Evolutionary conservation across 2,113 vertebrate species (phyloP).

Genomic region (Pteronura brasiliensis): DNA sequence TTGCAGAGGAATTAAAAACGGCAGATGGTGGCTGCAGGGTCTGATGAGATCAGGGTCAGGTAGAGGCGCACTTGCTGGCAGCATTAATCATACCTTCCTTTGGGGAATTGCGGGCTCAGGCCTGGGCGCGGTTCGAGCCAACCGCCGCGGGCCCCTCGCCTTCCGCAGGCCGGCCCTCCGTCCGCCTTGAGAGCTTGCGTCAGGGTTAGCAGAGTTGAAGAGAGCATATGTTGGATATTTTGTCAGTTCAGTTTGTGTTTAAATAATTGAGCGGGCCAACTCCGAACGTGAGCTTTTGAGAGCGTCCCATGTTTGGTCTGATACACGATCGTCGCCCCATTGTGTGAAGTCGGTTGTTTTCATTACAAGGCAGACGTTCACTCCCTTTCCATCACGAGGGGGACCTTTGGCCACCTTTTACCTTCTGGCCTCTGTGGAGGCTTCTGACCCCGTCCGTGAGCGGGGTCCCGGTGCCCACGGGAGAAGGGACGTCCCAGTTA

Average conservation of each 20-base stretch:
- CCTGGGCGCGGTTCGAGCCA: constrained; percentile 73
- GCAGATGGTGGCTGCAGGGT: constrained; percentile 88
- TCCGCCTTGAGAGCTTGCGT: constrained; percentile 46
- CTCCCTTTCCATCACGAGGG: background rate
- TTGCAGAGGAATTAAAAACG: constrained; percentile 85
- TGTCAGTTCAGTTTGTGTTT: constrained; percentile 83
- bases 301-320: constrained; percentile 58
- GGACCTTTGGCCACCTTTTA: constrained; percentile 55
- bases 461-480: too few species aligned
- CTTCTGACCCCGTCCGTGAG: background rate
- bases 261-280: constrained; percentile 76
- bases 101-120: constrained; percentile 77
- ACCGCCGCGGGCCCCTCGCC: constrained; percentile 69
- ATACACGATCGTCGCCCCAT: constrained; percentile 13
- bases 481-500: background rate
- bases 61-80: constrained; percentile 80
- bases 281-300: constrained; percentile 58
- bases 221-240: constrained; percentile 82
- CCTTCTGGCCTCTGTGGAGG: background rate
- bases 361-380: background rate
- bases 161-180: constrained; percentile 36
- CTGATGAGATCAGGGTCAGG: constrained; percentile 85
- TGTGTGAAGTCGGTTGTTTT: constrained; percentile 53
- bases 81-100: constrained; percentile 81
- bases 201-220: constrained; percentile 76